Base-by-base conservation (phyloP, 2,888 invertebrate species). In the Euclidia mi region DNA sequence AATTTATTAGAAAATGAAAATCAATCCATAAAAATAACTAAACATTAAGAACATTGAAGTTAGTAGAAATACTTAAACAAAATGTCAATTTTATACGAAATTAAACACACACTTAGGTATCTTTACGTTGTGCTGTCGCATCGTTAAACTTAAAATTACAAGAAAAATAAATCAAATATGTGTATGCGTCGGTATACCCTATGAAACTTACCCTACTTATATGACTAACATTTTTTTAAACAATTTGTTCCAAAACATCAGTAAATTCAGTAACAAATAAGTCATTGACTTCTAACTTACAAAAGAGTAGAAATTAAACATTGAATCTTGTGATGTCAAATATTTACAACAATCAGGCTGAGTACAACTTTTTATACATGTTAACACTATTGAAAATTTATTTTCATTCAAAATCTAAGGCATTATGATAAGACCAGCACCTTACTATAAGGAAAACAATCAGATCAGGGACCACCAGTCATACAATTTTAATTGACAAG, bases 1-100 rank as follows among this genome's bases (percentile, higher is more conserved):
- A 88, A 76, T 90, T 93, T 94, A 92, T 90, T 90, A 86, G 85
- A 92, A 93, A 88, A 87, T 82, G 88, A 92, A 80, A 92, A 91
- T 91, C 89, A 92, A 91, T 90, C 86, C 85, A 89, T 90, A 91
- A 86, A 90, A 91, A 88, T 88, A 87, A 90, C 89, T 89, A 90
- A 65, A 84, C 83, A 83, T 85, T 85, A 85, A 79, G 79, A 82
- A 85, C 81, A 81, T 72, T 74, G 72, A 75, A 83, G 86, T 93
- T 92, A 91, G 89, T 91, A 87, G 68, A 83, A 82, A 68, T 77
- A 74, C 73, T 75, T 81, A 74, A 67, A 72, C 61, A 71, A 85
- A 84, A 90, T 89, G 89, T 92, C 92, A 90, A 89, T 76, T 82
- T 85, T 84, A 87, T 71, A 79, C 61, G 66, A 86, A 87, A 87